These are phyloP conservation scores for Drosophila grimshawi DNA, from an alignment of 1,140 invertebrate species.

Conservation along the genomic window DNA sequence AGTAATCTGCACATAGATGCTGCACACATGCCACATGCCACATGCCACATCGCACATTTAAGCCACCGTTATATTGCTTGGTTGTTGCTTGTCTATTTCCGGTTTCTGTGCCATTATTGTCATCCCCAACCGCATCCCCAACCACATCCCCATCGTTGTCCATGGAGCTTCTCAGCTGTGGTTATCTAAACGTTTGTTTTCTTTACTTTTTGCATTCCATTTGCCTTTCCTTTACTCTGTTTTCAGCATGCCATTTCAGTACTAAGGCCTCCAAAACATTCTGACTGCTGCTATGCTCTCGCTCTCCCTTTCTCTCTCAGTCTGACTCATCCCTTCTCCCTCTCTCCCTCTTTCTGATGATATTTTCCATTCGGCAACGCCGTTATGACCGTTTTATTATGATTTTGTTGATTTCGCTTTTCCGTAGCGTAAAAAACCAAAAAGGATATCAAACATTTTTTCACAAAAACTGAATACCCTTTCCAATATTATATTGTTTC, in stretches of 20 bases:
- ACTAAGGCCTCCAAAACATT: slow-evolving; percentile 26
- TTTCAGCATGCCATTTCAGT: slow-evolving; percentile 8
- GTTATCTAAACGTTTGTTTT: slow-evolving; percentile 77
- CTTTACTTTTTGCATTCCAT: slow-evolving; percentile 72
- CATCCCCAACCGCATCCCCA: no score
- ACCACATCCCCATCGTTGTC: slow-evolving; percentile 30
- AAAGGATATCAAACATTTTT: background rate
- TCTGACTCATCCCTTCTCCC: slow-evolving; percentile 15
- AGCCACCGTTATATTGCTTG: slow-evolving; percentile 51
- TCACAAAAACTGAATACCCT: slow-evolving; percentile 7
- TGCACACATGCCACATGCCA: slow-evolving; percentile 42
- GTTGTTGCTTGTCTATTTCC: slow-evolving; percentile 66
- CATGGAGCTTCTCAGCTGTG: slow-evolving; percentile 38
- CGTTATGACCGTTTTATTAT: slow-evolving; percentile 72
- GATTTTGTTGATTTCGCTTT: slow-evolving; percentile 79
- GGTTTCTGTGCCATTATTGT: slow-evolving; percentile 64
- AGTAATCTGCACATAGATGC: background rate
- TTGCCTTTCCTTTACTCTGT: slow-evolving; percentile 38
- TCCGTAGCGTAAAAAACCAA: slow-evolving; percentile 34
- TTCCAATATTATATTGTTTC: background rate
- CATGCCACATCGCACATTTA: slow-evolving; percentile 62
- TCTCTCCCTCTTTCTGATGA: background rate
- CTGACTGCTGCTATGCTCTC: slow-evolving; percentile 32
- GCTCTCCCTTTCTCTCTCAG: slow-evolving; percentile 1
- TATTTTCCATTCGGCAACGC: slow-evolving; percentile 56